Conservation (phyloP, 2,113 vertebrate genomes). For the Papio anubis region DNA sequence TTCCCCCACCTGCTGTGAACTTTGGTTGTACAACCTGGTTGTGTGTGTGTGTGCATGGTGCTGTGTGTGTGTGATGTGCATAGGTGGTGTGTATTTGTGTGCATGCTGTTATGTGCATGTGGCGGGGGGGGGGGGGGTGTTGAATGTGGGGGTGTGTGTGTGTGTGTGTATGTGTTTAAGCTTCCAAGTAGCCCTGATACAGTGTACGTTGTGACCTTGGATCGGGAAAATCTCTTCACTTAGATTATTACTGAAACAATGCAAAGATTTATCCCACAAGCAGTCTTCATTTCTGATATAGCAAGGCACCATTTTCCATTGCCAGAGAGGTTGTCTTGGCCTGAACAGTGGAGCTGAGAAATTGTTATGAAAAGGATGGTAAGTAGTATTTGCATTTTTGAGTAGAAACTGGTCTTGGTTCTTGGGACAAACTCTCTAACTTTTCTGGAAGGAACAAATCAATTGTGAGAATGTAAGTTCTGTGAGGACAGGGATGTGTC, state of each 20-base stretch:
- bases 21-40: not conserved
- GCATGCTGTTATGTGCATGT: not conserved
- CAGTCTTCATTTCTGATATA: not conserved
- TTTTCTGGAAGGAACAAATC: not conserved
- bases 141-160: not conserved
- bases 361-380: not conserved
- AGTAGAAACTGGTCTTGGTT: slow-evolving; percentile 13
- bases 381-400: not conserved
- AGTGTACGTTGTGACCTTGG: not conserved
- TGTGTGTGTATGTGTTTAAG: not conserved
- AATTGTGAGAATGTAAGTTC: not conserved
- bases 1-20: not conserved
- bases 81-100: no score
- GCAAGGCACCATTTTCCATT: not conserved
- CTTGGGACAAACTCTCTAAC: not conserved
- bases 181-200: not conserved
- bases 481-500: not conserved
- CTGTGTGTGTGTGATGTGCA: not conserved
- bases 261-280: not conserved
- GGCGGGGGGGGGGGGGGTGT: not conserved
- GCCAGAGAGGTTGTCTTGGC: not conserved
- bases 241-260: not conserved
- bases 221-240: not conserved
- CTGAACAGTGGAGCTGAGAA: not conserved
- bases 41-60: not conserved